phyloP scores from a whole-genome alignment of 2,797 vertebrate species.

The Gymnocypris eckloni region DNA sequence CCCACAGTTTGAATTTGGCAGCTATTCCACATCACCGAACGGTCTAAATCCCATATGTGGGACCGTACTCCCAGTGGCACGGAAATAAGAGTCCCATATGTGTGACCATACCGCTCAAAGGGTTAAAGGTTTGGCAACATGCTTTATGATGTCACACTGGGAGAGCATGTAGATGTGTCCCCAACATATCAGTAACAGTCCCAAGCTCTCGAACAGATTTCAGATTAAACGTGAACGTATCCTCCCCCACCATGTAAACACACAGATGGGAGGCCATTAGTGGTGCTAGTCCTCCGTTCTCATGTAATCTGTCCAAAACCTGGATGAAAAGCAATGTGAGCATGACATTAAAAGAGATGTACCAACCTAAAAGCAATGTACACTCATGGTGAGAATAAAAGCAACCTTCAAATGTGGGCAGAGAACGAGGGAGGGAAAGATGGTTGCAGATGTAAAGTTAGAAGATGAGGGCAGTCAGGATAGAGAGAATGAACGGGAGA shows the following conservation, averaged over 20 bases:
- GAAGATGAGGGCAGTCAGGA: conserved; percentile 29
- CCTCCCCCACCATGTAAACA: conserved; percentile 32
- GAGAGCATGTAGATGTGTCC: background rate
- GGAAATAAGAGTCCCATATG: too few species aligned
- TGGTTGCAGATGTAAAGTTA: conserved; percentile 31
- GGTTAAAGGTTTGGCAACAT: background rate
- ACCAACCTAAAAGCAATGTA: conserved; percentile 12
- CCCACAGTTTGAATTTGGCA: too few species aligned
- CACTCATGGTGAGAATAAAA: background rate
- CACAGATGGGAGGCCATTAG: conserved; percentile 44
- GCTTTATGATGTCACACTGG: background rate
- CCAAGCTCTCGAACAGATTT: background rate
- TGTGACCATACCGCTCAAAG: too few species aligned
- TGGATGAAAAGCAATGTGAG: background rate
- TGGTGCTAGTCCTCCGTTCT: conserved; percentile 1
- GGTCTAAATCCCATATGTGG: too few species aligned
- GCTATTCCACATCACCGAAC: too few species aligned
- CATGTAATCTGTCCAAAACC: conserved; percentile 43
- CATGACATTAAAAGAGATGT: background rate
- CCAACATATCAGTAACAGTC: conserved; percentile 21
- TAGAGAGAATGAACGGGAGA: conserved; percentile 53
- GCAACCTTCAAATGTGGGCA: conserved; percentile 3
- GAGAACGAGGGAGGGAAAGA: background rate
- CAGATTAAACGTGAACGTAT: conserved; percentile 26
- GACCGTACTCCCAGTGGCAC: too few species aligned